phyloP scores from a whole-genome alignment of 30 jellyfish, hydroid and myxozoan genomes.

The Morbakka virulenta region DNA sequence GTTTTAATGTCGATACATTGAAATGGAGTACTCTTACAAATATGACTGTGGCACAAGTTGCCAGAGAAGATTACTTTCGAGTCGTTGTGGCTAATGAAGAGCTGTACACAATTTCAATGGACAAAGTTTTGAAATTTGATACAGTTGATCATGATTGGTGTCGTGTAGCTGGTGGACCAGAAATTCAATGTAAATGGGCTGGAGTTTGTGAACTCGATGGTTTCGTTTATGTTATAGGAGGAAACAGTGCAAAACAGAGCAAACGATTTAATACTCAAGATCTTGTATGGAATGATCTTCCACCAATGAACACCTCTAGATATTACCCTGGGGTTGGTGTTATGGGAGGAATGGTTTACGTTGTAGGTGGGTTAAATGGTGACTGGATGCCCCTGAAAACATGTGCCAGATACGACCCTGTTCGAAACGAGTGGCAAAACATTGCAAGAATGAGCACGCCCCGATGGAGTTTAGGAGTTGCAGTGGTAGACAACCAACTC shows the following conservation, averaged over 20 bases:
- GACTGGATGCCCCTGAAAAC: slow-evolving; percentile 78
- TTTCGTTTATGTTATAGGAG: slow-evolving; percentile 78
- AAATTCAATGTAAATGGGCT: slow-evolving; percentile 96
- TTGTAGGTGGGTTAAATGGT: slow-evolving; percentile 89
- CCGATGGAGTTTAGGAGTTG: slow-evolving; percentile 96
- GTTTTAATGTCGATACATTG: slow-evolving; percentile 86
- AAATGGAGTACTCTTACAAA: slow-evolving; percentile 82
- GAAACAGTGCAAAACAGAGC: slow-evolving; percentile 76
- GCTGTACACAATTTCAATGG: slow-evolving; percentile 72
- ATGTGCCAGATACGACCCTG: slow-evolving; percentile 86
- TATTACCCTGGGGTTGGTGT: slow-evolving; percentile 96
- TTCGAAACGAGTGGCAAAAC: slow-evolving; percentile 56
- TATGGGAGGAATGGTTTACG: slow-evolving; percentile 77
- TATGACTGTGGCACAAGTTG: slow-evolving; percentile 78
- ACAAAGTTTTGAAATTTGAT: slow-evolving; percentile 76
- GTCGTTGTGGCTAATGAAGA: slow-evolving; percentile 90
- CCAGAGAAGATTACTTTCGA: slow-evolving; percentile 84
- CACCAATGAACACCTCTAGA: slow-evolving; percentile 72
- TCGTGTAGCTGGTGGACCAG: slow-evolving; percentile 88
- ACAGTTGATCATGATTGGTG: slow-evolving; percentile 86
- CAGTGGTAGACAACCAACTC: slow-evolving; percentile 57
- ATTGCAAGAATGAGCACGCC: slow-evolving; percentile 72
- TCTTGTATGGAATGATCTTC: slow-evolving; percentile 67
- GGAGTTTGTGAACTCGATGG: slow-evolving; percentile 83
- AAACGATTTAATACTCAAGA: slow-evolving; percentile 68